These are phyloP conservation scores for Notechis scutatus DNA, from an alignment of 2,113 vertebrate genomes.

Conservation along the genomic window DNA sequence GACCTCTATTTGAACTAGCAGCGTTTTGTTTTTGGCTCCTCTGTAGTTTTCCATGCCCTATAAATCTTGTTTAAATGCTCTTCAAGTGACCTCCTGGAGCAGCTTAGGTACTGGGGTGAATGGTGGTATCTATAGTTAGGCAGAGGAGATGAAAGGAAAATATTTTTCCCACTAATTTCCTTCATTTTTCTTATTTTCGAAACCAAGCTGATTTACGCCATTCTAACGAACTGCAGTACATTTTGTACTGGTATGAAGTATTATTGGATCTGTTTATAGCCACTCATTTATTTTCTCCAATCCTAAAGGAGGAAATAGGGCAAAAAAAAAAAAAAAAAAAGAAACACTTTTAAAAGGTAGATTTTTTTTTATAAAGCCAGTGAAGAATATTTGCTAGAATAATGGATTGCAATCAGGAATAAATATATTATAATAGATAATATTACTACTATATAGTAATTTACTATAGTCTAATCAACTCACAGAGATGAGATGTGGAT, in stretches of 20 bases:
- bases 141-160: not conserved
- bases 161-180: not conserved
- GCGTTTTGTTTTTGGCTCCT: not conserved
- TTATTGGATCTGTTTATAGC: not conserved
- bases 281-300: not conserved
- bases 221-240: not conserved
- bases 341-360: not conserved
- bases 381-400: not conserved
- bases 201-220: not conserved
- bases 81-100: not conserved
- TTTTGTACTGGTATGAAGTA: not conserved
- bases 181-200: not conserved
- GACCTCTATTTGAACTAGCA: not conserved
- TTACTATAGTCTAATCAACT: not conserved
- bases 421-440: not conserved
- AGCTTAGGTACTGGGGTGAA: not conserved
- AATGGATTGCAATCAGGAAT: not conserved
- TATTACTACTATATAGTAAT: not conserved
- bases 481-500: not conserved
- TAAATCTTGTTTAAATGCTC: not conserved
- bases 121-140: not conserved
- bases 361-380: not conserved
- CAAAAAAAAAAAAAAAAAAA: not conserved
- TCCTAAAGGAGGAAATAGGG: not conserved
- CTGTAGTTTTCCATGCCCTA: not conserved